Evolutionary conservation across 2,888 invertebrate genomes (phyloP).

Genomic region (Nemurella pictetii): DNA sequence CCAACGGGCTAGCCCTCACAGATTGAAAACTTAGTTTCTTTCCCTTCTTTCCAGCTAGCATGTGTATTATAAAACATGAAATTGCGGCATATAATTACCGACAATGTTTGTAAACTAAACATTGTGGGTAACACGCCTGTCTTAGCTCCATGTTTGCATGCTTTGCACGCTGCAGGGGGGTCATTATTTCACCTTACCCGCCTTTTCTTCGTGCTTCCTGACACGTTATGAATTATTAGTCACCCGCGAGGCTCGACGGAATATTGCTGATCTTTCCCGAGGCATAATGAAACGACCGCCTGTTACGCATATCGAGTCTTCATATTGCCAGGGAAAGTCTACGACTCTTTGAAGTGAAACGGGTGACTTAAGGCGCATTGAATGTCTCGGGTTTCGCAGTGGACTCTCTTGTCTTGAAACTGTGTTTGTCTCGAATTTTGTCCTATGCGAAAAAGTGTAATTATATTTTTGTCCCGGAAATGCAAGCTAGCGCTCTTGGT

Average conservation of each 20-base stretch:
- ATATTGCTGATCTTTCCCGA: background rate
- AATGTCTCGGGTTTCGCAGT: too few relatives aligned
- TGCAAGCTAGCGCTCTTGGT: too few relatives aligned
- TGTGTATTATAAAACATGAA: background rate
- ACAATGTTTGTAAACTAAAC: background rate
- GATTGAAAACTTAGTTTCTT: too few relatives aligned
- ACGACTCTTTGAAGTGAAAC: background rate
- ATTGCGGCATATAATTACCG: background rate
- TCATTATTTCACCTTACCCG: slow-evolving; percentile 4
- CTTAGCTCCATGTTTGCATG: background rate
- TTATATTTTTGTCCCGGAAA: too few relatives aligned
- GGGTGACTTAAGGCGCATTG: too few relatives aligned
- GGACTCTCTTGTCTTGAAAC: too few relatives aligned
- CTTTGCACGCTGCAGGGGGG: background rate
- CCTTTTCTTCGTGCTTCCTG: slow-evolving; percentile 9
- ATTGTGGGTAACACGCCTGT: background rate
- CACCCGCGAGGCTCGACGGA: background rate
- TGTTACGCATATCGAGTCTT: background rate
- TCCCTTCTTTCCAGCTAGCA: background rate
- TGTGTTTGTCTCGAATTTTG: too few relatives aligned
- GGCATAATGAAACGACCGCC: background rate
- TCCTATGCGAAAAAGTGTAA: too few relatives aligned
- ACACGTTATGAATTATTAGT: slow-evolving; percentile 19
- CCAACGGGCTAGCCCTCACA: too few relatives aligned
- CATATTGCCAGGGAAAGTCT: background rate